Conservation (phyloP, 2,888 invertebrate species). For the Ecliptopera silaceata region DNA sequence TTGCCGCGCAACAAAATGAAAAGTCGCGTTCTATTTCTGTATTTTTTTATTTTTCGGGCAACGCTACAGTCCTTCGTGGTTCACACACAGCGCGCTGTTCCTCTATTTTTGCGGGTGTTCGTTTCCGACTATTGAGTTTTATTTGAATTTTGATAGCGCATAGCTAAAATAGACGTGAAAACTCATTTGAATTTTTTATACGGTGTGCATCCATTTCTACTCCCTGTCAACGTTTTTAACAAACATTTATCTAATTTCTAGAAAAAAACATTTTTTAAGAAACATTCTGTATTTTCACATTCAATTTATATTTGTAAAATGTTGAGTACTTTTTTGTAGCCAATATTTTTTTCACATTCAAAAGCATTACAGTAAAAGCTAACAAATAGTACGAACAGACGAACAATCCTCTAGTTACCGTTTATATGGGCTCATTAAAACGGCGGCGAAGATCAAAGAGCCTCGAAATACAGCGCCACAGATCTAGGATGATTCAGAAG, state of each 20-base stretch:
- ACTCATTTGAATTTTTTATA: slow-evolving; percentile 35
- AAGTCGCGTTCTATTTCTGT: slow-evolving; percentile 72
- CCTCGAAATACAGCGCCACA: slow-evolving; percentile 79
- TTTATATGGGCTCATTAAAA: slow-evolving; percentile 77
- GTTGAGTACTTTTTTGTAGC: slow-evolving; percentile 1
- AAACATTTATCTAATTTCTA: neutral
- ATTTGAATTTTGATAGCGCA: slow-evolving; percentile 56
- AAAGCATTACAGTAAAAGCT: slow-evolving; percentile 52
- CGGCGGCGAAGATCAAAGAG: slow-evolving; percentile 85
- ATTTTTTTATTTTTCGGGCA: slow-evolving; percentile 64
- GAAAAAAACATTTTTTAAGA: too few species aligned
- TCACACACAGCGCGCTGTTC: slow-evolving; percentile 53
- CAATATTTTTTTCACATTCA: slow-evolving; percentile 49
- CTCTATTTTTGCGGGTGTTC: slow-evolving; percentile 59
- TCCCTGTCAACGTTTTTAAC: neutral
- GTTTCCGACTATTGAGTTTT: slow-evolving; percentile 66
- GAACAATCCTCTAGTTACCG: slow-evolving; percentile 76
- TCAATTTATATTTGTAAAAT: too few species aligned
- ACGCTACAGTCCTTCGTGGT: slow-evolving; percentile 59
- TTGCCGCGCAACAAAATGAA: slow-evolving; percentile 80
- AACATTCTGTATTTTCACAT: too few species aligned
- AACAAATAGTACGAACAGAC: slow-evolving; percentile 64
- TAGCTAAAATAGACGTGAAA: slow-evolving; percentile 40
- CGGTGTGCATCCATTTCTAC: slow-evolving; percentile 13
- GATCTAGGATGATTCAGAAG: slow-evolving; percentile 48